Base-by-base conservation (phyloP, 2,113 vertebrate species). In the Mormyrus iriodes region DNA sequence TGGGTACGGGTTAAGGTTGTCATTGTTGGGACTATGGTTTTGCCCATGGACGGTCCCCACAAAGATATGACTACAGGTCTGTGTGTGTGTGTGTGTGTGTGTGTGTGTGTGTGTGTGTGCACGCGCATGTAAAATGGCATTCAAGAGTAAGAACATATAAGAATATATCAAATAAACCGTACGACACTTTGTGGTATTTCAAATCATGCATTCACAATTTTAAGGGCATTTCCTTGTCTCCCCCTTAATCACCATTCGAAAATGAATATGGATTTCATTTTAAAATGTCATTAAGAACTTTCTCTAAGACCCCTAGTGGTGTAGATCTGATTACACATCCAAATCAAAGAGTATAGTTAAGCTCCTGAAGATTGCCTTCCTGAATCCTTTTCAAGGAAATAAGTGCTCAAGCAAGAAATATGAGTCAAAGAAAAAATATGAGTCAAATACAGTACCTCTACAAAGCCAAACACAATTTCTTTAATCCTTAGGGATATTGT, bases 391-490 rank as follows among this genome's bases (percentile, higher is more conserved):
- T 87, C 79, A 73, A 76, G 88, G 85, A 92, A 92, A 91, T 90
- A 85, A 90, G 91, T 82, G 44, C 90, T 91, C 69, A 88, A 79
- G 46, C 8, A 82, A 90, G 82, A 76, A 65, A 42, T n/a, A n/a
- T n/a, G n/a, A n/a, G n/a, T n/a, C n/a, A n/a, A n/a, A n/a, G n/a
- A 89, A 91, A 87, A 92, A 92, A 92, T 92, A 93, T 92, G 90
- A 90, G 90, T 87, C 69, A 90, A 42, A 76, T 19, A 90, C 89
- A 35, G 88, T 84, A 55, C 90, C 91, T 91, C 89, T 83, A 90
- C 88, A 58, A 52, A 61, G 90, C 48, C 27, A 65, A 90, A 86
- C 31, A 79, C 89, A 90, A 91, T 89, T 91, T 91, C 89, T 91
- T 91, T 73, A 85, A 51, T 89, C 89, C 87, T 87, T 49, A 44